phyloP scores from a whole-genome alignment of 2,113 vertebrate species.

The Diglossa brunneiventris region DNA sequence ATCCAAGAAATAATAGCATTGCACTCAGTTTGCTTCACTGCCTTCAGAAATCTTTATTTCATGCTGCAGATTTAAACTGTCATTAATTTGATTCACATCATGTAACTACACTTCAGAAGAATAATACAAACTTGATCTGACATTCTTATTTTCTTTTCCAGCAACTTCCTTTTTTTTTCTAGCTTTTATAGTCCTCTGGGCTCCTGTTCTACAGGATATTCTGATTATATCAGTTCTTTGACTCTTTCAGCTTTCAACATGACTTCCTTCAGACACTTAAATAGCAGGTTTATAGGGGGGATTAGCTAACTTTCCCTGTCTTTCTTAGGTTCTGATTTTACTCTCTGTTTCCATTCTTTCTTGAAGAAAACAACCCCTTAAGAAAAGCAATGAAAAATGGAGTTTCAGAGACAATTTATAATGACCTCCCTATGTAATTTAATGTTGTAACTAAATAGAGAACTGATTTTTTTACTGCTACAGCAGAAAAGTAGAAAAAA shows the following conservation, averaged over 20 bases:
- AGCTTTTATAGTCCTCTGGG: not conserved
- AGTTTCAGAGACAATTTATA: not conserved
- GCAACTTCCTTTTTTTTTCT: not conserved
- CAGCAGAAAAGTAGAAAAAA: not conserved
- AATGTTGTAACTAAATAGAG: not conserved
- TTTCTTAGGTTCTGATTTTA: not conserved
- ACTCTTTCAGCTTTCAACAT: not conserved
- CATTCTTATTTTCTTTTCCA: not conserved
- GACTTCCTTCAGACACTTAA: not conserved
- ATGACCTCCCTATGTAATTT: not conserved
- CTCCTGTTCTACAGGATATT: not conserved
- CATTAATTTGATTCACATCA: slow-evolving; percentile 6
- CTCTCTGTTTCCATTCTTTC: not conserved
- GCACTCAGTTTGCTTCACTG: not conserved
- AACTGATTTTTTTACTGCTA: not conserved
- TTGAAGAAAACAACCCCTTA: not conserved
- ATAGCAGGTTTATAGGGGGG: not conserved
- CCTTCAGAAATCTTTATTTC: slow-evolving; percentile 12
- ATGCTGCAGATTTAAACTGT: not conserved
- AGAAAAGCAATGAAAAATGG: not conserved
- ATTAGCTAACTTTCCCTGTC: not conserved
- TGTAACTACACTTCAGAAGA: not conserved
- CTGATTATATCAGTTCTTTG: not conserved
- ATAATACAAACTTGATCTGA: not conserved
- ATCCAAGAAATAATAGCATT: not conserved